Evolutionary conservation across 2,797 vertebrate species (phyloP).

Genomic region (Manis pentadactyla): DNA sequence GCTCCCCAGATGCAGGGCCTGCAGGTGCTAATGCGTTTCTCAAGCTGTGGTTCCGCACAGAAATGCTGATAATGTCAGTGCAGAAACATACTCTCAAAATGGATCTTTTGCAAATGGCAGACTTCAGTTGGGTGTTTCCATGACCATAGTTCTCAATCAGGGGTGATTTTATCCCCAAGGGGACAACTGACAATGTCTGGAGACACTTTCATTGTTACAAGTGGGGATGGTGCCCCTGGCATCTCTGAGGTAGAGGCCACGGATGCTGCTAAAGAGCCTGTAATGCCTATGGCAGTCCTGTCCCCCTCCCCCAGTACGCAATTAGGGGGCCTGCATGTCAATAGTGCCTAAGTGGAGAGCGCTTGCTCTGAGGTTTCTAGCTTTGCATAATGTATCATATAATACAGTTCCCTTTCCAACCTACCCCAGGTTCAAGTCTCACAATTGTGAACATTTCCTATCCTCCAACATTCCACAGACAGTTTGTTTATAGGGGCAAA

Average conservation of each 20-base stretch:
- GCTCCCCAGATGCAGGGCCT: not conserved
- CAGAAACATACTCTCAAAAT: not conserved
- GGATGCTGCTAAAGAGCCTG: no score
- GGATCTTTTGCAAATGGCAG: not conserved
- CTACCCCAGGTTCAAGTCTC: not conserved
- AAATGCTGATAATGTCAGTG: fast-evolving
- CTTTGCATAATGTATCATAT: no score
- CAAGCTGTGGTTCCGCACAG: not conserved
- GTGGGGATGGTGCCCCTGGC: not conserved
- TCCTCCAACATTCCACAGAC: not conserved
- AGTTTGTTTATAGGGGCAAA: not conserved
- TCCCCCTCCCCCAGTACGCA: fast-evolving
- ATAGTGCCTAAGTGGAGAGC: fast-evolving
- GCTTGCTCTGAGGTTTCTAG: not conserved
- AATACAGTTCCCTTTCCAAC: no score
- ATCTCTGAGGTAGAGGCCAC: not conserved
- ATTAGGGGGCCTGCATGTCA: not conserved
- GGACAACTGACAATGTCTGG: not conserved
- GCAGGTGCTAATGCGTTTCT: not conserved
- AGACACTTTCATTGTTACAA: not conserved
- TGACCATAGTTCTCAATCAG: not conserved
- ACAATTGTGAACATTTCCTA: not conserved
- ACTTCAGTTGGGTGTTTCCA: not conserved
- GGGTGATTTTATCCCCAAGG: not conserved
- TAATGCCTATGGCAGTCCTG: no score